Percentiles rank a stretch among this genome's conserved stretches.
Evolutionary conservation across 2,113 vertebrate species (phyloP).

Genomic region (Pogonocichla stellata): DNA sequence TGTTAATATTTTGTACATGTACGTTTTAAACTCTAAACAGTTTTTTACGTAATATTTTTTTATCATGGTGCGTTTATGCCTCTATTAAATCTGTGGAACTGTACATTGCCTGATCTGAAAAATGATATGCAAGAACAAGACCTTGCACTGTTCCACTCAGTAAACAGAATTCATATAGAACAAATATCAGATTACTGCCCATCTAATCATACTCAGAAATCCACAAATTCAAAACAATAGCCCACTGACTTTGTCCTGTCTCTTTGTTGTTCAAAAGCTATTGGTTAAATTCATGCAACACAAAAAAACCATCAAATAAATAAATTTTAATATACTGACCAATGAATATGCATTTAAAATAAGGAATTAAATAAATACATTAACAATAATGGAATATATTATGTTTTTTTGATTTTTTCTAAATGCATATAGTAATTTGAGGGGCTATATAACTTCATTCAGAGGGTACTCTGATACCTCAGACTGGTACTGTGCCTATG

Average conservation of each 20-base stretch:
- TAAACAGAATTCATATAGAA: neutral
- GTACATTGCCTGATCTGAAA: neutral
- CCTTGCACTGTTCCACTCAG: neutral
- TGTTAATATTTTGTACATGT: neutral
- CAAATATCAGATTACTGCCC: neutral
- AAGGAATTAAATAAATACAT: neutral
- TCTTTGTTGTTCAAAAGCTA: neutral
- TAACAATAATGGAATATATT: neutral
- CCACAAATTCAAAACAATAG: neutral
- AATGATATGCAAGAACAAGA: neutral
- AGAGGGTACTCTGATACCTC: neutral
- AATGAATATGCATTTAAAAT: neutral
- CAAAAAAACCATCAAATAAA: neutral
- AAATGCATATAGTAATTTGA: neutral
- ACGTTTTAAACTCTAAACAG: neutral
- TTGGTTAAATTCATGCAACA: neutral
- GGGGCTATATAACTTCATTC: neutral
- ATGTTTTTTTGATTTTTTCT: neutral
- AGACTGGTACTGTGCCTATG: neutral
- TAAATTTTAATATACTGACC: neutral
- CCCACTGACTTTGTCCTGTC: neutral
- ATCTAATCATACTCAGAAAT: neutral
- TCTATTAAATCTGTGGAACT: neutral
- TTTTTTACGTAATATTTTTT: neutral
- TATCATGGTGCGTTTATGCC: neutral